Conservation (phyloP, 2,797 vertebrate species). For the Girardinus metallicus region DNA sequence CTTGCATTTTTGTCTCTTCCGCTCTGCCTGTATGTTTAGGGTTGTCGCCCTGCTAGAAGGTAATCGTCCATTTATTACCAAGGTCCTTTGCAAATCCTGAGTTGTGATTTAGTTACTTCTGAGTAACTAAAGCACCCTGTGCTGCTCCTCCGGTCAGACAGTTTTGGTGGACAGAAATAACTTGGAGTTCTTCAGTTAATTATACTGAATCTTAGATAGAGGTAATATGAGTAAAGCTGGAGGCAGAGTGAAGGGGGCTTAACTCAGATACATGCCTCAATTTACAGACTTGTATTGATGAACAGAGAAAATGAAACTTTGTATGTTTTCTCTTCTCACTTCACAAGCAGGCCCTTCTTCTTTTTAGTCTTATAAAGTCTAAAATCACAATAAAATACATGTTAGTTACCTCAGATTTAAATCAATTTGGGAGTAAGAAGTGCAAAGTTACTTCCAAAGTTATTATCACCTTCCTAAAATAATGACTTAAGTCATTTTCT, state of each 20-base stretch:
- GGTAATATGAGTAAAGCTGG: not conserved
- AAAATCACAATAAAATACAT: not conserved
- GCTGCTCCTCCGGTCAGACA: too few relatives aligned
- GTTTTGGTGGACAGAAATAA: too few relatives aligned
- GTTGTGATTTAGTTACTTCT: too few relatives aligned
- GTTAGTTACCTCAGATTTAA: not conserved
- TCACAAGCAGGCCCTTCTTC: not conserved
- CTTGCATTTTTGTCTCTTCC: not conserved
- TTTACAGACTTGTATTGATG: not conserved
- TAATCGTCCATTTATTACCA: not conserved
- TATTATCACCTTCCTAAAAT: too few relatives aligned
- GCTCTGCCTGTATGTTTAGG: not conserved
- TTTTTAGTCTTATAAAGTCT: not conserved
- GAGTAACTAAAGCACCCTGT: too few relatives aligned
- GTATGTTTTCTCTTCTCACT: not conserved
- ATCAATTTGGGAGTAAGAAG: not conserved
- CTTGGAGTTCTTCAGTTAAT: not conserved
- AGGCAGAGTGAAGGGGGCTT: not conserved
- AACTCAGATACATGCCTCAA: not conserved
- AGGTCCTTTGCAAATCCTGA: too few relatives aligned
- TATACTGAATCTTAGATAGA: not conserved
- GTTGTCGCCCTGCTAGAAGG: not conserved
- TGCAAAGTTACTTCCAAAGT: not conserved
- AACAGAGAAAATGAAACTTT: not conserved
- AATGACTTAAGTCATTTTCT: too few relatives aligned